phyloP scores from a whole-genome alignment of 2,797 vertebrate species.

The Cyclura pinguis region DNA sequence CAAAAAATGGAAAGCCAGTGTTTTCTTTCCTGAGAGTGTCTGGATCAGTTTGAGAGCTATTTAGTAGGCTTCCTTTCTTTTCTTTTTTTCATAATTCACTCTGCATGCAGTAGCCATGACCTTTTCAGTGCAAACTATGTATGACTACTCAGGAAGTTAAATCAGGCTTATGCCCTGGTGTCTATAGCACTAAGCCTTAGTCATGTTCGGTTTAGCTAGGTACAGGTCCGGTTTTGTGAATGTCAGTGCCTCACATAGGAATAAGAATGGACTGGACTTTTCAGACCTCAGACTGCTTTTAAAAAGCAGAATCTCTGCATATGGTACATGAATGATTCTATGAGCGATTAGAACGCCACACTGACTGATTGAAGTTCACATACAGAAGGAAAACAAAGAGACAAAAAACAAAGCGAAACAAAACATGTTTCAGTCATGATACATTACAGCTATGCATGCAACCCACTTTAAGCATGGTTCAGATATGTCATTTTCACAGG shows the following conservation, averaged over 20 bases:
- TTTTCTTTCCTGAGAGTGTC: not conserved
- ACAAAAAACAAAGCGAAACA: not conserved
- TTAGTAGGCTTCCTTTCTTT: not conserved
- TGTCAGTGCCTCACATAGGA: not conserved
- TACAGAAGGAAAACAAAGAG: not conserved
- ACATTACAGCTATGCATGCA: not conserved
- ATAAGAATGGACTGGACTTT: not conserved
- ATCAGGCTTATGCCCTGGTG: not conserved
- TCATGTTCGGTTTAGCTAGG: not conserved
- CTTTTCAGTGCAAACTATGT: not conserved
- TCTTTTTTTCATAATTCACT: not conserved
- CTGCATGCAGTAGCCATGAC: not conserved
- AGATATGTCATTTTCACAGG: not conserved
- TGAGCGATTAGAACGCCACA: not conserved
- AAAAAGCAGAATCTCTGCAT: not conserved
- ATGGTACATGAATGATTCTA: not conserved
- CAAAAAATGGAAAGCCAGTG: not conserved
- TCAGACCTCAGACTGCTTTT: not conserved
- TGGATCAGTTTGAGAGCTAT: not conserved
- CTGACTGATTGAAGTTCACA: not conserved
- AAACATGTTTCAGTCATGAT: not conserved
- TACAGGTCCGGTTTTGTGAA: not conserved
- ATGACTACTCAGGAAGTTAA: not conserved
- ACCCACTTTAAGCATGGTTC: not conserved
- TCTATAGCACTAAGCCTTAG: not conserved